Evolutionary conservation across 2,888 invertebrate genomes (phyloP), one percentile per base, ranked within the genome.

Genomic region (Amphimallon solstitiale): DNA sequence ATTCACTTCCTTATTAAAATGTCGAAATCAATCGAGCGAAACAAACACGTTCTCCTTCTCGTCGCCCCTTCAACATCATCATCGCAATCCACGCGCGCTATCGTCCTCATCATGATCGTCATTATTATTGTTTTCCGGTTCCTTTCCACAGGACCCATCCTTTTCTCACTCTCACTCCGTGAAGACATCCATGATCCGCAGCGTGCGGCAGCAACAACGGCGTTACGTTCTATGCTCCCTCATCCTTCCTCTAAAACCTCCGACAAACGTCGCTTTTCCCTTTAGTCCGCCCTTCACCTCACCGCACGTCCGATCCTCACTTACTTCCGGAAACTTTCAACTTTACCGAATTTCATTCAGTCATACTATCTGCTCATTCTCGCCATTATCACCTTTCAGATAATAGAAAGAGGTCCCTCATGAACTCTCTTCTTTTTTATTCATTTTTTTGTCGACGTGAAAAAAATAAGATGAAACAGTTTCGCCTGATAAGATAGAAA

Each of bases 331-430:
- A 29, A 34, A 51, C 51, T 51, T 51, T 48, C 48, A 23, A 48
- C 48, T 46, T 48, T 51, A 21, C 35, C 51, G 51, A 51, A 51
- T 51, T 51, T 51, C 51, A 35, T 51, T 51, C 35, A 34, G 51
- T 51, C 51, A 34, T 35, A 35, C 51, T 51, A 51, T 51, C 51
- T 51, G 51, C 34, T 14, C 51, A 35, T 51, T 51, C 35, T 51
- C 35, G 51, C 51, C 35, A 51, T 51, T 51, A 51, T 51, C 35
- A 34, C 35, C 35, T 51, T 35, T 14, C 15, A 35, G 35, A 51
- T 51, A 51, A 51, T 51, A 34, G 51, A 29, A 35, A 34, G 17
- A 7, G 51, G 15, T 17, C 51, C 17, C 14, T 10, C 34, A 15
- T 29, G 51, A 29, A 29, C 29, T 51, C 51, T n/a, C 12, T 7